Percentiles rank a stretch among this genome's conserved stretches.
Conservation (phyloP, 2,113 vertebrate genomes). For the Lonchura striata region DNA sequence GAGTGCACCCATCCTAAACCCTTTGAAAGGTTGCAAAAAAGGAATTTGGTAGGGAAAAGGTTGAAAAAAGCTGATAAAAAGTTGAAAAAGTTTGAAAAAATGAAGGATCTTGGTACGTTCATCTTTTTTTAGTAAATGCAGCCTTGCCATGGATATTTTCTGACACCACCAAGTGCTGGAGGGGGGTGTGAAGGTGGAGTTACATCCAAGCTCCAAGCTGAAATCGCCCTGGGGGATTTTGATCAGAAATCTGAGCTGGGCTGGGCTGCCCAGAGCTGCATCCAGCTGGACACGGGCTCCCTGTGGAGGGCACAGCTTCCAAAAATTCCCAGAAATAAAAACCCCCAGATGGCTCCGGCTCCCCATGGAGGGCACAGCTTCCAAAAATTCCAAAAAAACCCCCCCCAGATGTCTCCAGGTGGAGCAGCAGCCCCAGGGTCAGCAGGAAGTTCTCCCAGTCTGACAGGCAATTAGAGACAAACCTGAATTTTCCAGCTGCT, state of each 20-base stretch:
- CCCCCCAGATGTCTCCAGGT: background rate
- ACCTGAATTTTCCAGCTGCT: background rate
- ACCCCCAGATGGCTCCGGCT: background rate
- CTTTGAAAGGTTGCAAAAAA: no score
- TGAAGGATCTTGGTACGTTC: background rate
- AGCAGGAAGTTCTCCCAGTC: fast-evolving
- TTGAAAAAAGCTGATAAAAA: background rate
- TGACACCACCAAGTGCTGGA: background rate
- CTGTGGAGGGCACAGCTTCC: fast-evolving
- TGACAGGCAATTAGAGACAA: background rate
- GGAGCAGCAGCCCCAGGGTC: background rate
- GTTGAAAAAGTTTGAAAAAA: background rate
- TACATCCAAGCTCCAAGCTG: background rate
- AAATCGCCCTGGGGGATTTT: background rate
- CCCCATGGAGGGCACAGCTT: no score
- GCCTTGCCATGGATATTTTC: background rate
- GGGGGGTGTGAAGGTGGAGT: background rate
- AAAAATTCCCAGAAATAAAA: no score
- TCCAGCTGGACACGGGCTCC: background rate
- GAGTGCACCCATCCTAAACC: background rate
- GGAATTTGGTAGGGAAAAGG: background rate
- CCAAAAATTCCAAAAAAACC: no score
- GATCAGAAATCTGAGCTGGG: background rate
- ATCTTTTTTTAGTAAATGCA: no score
- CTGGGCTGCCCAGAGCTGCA: background rate